Percentiles rank a stretch among this genome's conserved stretches.
These are phyloP conservation scores for Ischnura elegans DNA, from an alignment of 2,888 invertebrate species.

Conservation along the genomic window DNA sequence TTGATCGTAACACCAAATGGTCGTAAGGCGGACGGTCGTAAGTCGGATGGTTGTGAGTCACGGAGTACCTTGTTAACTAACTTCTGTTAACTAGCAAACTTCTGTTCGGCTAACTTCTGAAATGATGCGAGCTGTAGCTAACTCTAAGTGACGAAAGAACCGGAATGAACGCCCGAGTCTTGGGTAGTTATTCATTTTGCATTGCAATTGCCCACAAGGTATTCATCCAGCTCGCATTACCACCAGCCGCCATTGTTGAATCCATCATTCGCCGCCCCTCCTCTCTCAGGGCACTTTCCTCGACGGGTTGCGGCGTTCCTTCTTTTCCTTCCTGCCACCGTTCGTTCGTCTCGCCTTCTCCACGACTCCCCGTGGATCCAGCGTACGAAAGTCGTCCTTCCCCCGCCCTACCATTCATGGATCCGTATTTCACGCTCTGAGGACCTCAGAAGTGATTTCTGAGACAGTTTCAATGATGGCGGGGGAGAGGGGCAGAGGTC, in stretches of 20 bases:
- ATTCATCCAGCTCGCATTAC: background rate
- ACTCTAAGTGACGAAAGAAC: no score
- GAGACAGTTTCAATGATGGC: slow-evolving; percentile 63
- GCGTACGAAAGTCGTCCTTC: slow-evolving; percentile 24
- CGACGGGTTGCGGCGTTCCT: background rate
- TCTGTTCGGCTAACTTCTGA: no score
- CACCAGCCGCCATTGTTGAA: background rate
- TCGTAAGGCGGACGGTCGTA: no score
- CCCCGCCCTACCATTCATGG: slow-evolving; percentile 37
- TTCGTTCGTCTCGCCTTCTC: background rate
- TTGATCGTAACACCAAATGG: no score
- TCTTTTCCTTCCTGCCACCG: background rate
- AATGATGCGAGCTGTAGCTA: no score
- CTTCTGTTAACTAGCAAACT: no score
- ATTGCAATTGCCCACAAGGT: background rate
- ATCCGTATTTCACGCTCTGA: slow-evolving; percentile 66
- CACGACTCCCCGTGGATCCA: slow-evolving; percentile 61
- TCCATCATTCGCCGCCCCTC: background rate
- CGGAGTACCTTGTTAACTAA: no score
- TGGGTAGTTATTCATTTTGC: no score
- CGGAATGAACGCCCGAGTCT: no score
- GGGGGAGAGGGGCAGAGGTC: slow-evolving; percentile 4
- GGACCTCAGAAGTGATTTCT: slow-evolving; percentile 65
- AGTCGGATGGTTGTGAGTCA: no score
- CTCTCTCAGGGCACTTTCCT: background rate